Conservation (phyloP, 2,888 invertebrate species). For the Hetaerina titia region DNA sequence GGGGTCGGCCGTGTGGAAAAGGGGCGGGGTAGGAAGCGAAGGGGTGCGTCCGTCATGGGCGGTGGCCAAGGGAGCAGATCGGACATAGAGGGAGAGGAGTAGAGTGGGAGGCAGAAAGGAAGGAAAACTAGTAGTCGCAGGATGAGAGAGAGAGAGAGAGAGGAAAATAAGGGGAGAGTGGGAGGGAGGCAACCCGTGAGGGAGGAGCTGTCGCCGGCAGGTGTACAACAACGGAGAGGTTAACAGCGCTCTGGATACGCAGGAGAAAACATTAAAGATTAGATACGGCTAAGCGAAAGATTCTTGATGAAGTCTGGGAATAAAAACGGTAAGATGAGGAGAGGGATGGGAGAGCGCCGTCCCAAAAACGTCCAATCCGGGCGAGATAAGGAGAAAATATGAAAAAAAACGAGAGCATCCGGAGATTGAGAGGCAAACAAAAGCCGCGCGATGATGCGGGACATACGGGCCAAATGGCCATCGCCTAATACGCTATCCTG, state of each 20-base stretch:
- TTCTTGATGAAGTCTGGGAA: background rate
- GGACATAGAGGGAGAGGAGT: background rate
- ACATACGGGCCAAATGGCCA: slow-evolving; percentile 12
- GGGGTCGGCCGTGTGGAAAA: background rate
- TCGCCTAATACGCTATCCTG: background rate
- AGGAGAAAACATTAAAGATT: slow-evolving; percentile 26
- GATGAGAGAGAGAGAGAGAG: background rate
- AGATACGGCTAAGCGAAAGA: background rate
- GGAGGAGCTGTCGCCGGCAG: slow-evolving; percentile 9
- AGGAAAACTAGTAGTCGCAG: background rate
- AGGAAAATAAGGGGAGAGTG: background rate
- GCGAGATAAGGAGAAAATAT: slow-evolving; percentile 4
- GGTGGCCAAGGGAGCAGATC: background rate
- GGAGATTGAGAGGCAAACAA: background rate
- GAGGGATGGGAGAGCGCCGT: background rate
- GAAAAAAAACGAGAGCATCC: background rate
- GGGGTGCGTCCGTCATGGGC: background rate
- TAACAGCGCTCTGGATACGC: background rate
- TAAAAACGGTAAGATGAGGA: background rate
- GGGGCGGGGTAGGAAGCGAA: background rate
- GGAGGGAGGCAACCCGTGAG: background rate
- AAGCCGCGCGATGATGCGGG: background rate
- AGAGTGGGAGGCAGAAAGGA: background rate
- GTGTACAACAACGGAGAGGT: slow-evolving; percentile 28
- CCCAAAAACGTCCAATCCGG: background rate